Conservation (phyloP, 1,140 invertebrate species). For the Bathynomus jamesi region DNA sequence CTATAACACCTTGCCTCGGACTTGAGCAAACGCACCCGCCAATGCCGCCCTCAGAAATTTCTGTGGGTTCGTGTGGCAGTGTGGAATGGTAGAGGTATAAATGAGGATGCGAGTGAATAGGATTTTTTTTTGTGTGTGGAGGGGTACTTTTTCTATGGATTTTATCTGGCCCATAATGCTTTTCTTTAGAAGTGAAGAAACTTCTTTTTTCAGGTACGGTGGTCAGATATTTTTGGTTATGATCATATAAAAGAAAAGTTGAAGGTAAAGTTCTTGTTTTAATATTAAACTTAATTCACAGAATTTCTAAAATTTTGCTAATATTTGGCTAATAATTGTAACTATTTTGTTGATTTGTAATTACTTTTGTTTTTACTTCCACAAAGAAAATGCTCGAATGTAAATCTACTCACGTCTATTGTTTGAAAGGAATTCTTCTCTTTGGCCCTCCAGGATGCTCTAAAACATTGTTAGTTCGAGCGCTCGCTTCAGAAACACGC, state of each 20-base stretch:
- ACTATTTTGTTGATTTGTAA: not conserved
- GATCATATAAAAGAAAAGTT: not conserved
- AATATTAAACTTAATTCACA: not conserved
- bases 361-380: not conserved
- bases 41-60: too few relatives aligned
- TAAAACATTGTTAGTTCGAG: slow-evolving; percentile 93
- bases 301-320: not conserved
- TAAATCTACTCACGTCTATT: slow-evolving; percentile 40
- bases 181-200: too few relatives aligned
- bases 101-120: too few relatives aligned
- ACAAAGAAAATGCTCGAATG: not conserved
- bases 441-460: slow-evolving; percentile 98
- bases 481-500: slow-evolving; percentile 88
- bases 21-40: too few relatives aligned
- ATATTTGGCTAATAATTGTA: not conserved
- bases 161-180: too few relatives aligned
- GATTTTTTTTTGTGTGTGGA: too few relatives aligned
- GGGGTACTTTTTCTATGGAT: too few relatives aligned
- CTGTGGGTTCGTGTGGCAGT: too few relatives aligned
- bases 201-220: not conserved
- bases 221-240: not conserved
- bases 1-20: too few relatives aligned
- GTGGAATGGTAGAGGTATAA: too few relatives aligned
- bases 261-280: not conserved
- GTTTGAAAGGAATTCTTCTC: slow-evolving; percentile 88